Conservation (phyloP, 2,888 invertebrate species). For the Coleophora flavipennella region DNA sequence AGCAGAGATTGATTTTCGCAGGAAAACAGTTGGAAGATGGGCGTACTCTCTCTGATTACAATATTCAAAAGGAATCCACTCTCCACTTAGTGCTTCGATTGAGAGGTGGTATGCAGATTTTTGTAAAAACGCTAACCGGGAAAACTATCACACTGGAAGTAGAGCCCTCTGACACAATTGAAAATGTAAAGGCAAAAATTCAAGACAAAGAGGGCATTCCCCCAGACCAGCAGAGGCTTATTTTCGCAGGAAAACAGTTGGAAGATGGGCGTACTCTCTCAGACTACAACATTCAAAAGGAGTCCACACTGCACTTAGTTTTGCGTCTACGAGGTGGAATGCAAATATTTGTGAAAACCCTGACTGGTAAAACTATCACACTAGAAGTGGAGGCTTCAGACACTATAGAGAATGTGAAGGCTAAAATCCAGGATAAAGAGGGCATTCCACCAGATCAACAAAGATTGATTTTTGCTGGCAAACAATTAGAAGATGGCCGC, state of each 20-base stretch:
- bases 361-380: constrained; percentile 28
- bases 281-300: constrained; percentile 77
- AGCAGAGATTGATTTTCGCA: constrained; percentile 76
- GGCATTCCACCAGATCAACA: constrained; percentile 29
- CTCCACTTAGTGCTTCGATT: constrained; percentile 74
- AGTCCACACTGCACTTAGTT: constrained; percentile 71
- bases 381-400: constrained; percentile 26
- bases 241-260: constrained; percentile 75
- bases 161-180: constrained; percentile 74
- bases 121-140: constrained; percentile 61
- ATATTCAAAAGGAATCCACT: constrained; percentile 77
- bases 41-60: constrained; percentile 77
- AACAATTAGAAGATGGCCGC: constrained; percentile 27
- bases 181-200: constrained; percentile 73
- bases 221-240: constrained; percentile 73
- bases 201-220: constrained; percentile 75
- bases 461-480: constrained; percentile 25
- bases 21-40: constrained; percentile 82
- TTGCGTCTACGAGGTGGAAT: constrained; percentile 58
- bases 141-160: constrained; percentile 71
- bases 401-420: constrained; percentile 28
- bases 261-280: constrained; percentile 74
- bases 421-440: constrained; percentile 28
- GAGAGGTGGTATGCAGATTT: constrained; percentile 76
- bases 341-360: constrained; percentile 29